phyloP scores from a whole-genome alignment of 2,888 invertebrate genomes.

The Acanthosepion lycidas region DNA sequence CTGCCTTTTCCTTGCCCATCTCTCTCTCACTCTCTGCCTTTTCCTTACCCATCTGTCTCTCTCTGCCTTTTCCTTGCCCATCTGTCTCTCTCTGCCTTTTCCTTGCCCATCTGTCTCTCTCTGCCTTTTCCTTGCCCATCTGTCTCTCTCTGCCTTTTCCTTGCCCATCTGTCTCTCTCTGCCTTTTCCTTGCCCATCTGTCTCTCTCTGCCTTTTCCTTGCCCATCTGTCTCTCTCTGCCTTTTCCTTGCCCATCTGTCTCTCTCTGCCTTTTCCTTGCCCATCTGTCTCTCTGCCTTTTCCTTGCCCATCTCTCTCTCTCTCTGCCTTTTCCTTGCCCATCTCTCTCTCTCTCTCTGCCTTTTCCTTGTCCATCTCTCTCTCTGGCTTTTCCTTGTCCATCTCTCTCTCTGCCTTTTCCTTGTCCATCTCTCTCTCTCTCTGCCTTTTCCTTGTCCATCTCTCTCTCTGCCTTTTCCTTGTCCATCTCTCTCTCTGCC shows the following conservation, averaged over 20 bases:
- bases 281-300: neutral
- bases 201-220: neutral
- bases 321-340: neutral
- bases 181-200: neutral
- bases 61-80: too few species aligned
- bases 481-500: too few species aligned
- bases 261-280: too few species aligned
- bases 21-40: neutral
- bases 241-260: too few species aligned
- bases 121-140: neutral
- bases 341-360: too few species aligned
- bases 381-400: too few species aligned
- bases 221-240: neutral
- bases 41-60: too few species aligned
- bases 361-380: neutral
- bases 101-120: neutral
- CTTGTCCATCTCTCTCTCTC: neutral
- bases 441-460: neutral
- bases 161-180: too few species aligned
- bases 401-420: neutral
- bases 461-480: too few species aligned
- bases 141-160: constrained; percentile 34
- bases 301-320: too few species aligned
- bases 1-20: neutral
- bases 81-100: neutral